A percentile compares a stretch with the other conserved stretches of the same genome.
phyloP scores from a whole-genome alignment of 2,888 invertebrate genomes.

The Protodeltote pygarga region DNA sequence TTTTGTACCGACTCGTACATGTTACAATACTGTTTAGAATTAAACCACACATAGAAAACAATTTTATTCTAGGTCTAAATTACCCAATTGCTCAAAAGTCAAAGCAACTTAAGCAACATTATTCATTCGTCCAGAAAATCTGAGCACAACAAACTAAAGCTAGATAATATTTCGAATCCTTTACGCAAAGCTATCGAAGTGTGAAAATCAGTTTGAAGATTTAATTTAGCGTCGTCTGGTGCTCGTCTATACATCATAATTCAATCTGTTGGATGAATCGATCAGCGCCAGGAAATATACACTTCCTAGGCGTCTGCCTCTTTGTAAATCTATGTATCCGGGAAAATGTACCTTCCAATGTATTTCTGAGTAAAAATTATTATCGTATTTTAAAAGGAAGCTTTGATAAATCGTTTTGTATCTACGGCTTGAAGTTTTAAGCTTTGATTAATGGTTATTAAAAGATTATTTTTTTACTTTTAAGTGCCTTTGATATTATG shows the following conservation, averaged over 20 bases:
- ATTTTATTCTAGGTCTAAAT: no score
- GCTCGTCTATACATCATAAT: constrained; percentile 60
- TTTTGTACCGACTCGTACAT: no score
- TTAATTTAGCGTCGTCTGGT: constrained; percentile 63
- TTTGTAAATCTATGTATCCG: constrained; percentile 16
- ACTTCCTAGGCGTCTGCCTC: constrained; percentile 49
- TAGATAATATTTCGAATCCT: constrained; percentile 40
- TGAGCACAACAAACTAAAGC: constrained; percentile 23
- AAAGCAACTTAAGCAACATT: no score
- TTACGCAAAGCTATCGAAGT: constrained; percentile 61
- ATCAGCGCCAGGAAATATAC: constrained; percentile 68
- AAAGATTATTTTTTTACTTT: no score
- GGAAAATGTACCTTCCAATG: constrained; percentile 5
- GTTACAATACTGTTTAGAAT: no score
- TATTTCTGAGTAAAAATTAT: background rate
- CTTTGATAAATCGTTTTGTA: no score
- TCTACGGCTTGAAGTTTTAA: no score
- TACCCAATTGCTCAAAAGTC: no score
- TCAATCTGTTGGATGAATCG: constrained; percentile 72
- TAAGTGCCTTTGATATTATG: no score
- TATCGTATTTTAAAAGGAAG: background rate
- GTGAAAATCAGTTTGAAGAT: constrained; percentile 69
- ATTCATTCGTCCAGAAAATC: no score
- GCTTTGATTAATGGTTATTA: no score
- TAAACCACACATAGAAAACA: no score